These are phyloP conservation scores for Catharus ustulatus DNA, from an alignment of 2,797 vertebrate species.

Conservation along the genomic window DNA sequence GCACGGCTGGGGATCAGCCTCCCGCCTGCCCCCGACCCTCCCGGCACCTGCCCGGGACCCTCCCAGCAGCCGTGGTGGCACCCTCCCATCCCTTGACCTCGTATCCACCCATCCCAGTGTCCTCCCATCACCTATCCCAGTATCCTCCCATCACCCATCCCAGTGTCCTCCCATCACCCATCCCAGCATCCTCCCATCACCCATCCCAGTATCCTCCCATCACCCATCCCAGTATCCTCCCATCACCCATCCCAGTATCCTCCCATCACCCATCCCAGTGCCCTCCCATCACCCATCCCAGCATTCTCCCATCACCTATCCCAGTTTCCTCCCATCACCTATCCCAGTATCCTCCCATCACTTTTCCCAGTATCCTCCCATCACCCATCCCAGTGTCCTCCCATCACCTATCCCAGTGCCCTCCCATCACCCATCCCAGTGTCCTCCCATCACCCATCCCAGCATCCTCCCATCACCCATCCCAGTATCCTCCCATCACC, in stretches of 20 bases:
- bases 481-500: background rate
- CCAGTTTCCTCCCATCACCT: accelerated
- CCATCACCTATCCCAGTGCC: background rate
- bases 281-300: background rate
- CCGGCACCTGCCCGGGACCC: background rate
- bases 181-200: background rate
- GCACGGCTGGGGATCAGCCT: background rate
- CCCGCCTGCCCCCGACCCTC: background rate
- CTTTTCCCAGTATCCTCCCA: background rate
- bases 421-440: background rate
- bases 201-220: background rate
- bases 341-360: background rate
- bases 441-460: background rate
- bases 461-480: background rate
- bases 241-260: background rate
- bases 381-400: background rate
- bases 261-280: background rate
- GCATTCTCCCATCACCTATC: background rate
- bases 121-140: background rate
- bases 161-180: background rate
- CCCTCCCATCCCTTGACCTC: background rate
- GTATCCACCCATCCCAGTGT: too few species aligned
- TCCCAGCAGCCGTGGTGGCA: background rate
- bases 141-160: background rate
- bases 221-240: background rate